Evolutionary conservation across 2,797 vertebrate genomes (phyloP), one percentile per base, ranked within the genome.

Genomic region (Alfaro cultratus): DNA sequence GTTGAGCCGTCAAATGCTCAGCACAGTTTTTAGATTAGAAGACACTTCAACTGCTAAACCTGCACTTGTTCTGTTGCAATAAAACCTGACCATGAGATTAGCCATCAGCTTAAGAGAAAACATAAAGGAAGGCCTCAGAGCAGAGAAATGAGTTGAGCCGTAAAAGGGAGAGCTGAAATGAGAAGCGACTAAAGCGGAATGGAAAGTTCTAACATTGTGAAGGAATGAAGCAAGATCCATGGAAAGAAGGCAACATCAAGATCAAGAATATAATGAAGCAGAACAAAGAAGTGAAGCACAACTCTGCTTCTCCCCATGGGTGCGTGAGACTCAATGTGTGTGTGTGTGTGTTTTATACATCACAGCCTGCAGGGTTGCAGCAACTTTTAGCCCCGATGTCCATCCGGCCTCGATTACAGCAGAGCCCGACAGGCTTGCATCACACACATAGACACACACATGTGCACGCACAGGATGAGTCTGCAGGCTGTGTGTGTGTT

Each of bases 391-490:
- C 83, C 88, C 76, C 21, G 72, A 91, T 91, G 93, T 92, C 87
- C 92, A 89, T 90, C 88, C 87, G 85, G 89, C 88, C 92, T 90
- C 68, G 86, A 93, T 93, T 93, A 88, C 92, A 93, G 86, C 74
- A 36, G 64, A 87, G 83, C 91, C 90, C 86, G 29, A 85, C 87
- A 92, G 89, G 90, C 90, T 92, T 91, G 88, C 91, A 90, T 91
- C 88, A 92, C 84, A 83, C 86, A 87, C 82, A 83, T 80, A 81
- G 77, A 81, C 70, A 78, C 77, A 74, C 83, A 84, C 76, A 73
- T 0, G 41, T 71, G 68, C 68, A 71, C 76, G 43, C 36, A 51
- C 78, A 78, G 47, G 46, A 73, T 75, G 13, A 82, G 74, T 29
- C 79, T 77, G 74, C 77, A 87, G 83, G 71, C 77, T 77, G 76